phyloP scores from a whole-genome alignment of 2,888 invertebrate genomes.

The Tinea semifulvella region DNA sequence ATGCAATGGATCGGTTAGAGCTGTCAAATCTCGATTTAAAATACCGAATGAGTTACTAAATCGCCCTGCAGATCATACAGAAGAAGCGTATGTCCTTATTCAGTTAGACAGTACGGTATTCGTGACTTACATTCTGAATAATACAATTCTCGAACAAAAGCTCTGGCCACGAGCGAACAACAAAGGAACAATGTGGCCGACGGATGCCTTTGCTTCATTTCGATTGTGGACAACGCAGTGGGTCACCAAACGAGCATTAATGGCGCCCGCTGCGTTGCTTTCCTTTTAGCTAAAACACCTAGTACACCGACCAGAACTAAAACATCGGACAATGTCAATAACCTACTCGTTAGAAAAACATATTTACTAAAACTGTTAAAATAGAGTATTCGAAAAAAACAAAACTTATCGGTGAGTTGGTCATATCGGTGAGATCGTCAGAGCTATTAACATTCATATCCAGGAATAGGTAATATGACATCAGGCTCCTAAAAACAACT shows the following conservation, averaged over 20 bases:
- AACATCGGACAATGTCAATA: too few relatives aligned
- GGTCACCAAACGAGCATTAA: slow-evolving; percentile 22
- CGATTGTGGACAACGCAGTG: slow-evolving; percentile 46
- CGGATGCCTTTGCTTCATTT: slow-evolving; percentile 56
- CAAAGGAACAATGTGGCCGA: slow-evolving; percentile 56
- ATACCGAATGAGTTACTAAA: too few relatives aligned
- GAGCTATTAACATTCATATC: too few relatives aligned
- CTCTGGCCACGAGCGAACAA: slow-evolving; percentile 52
- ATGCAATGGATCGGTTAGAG: too few relatives aligned
- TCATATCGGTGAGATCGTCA: too few relatives aligned
- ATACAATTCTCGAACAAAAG: slow-evolving; percentile 65
- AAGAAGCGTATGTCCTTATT: slow-evolving; percentile 44
- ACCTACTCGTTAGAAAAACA: too few relatives aligned
- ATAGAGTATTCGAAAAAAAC: too few relatives aligned
- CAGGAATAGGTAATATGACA: too few relatives aligned
- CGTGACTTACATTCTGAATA: slow-evolving; percentile 65
- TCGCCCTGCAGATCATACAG: slow-evolving; percentile 18
- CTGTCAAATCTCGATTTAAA: too few relatives aligned
- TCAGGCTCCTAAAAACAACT: too few relatives aligned
- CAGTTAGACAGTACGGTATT: slow-evolving; percentile 55
- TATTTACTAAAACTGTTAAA: too few relatives aligned
- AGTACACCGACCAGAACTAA: background rate
- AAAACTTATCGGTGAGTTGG: too few relatives aligned
- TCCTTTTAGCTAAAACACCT: slow-evolving; percentile 11
- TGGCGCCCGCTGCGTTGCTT: slow-evolving; percentile 10